Conservation (phyloP, 2,888 invertebrate genomes). For the Loripinus fragilis region DNA sequence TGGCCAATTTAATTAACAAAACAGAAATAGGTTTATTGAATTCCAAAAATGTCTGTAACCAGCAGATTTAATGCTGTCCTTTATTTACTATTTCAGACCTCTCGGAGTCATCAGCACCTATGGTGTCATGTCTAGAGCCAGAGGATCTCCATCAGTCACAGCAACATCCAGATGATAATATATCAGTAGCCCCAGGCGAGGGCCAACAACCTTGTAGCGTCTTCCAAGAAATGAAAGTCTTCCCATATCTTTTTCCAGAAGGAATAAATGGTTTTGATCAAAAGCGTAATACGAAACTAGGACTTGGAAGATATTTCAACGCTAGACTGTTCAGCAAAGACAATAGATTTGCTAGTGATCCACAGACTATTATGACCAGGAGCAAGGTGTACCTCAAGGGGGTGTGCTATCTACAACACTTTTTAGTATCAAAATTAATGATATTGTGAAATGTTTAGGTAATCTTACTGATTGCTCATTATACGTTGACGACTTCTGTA, state of each 20-base stretch:
- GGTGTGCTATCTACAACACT: too few relatives aligned
- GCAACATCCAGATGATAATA: conserved; percentile 14
- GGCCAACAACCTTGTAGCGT: conserved; percentile 16
- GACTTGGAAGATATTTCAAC: conserved; percentile 19
- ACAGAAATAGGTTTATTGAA: neutral
- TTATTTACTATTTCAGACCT: conserved; percentile 14
- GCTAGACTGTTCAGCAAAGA: conserved; percentile 23
- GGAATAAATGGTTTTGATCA: conserved; percentile 22
- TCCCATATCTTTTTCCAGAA: conserved; percentile 33
- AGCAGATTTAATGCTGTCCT: neutral
- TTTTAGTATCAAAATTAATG: too few relatives aligned
- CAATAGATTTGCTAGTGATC: conserved; percentile 28
- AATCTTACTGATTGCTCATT: too few relatives aligned
- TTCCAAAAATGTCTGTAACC: neutral
- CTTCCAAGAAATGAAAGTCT: conserved; percentile 21
- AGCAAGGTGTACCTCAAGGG: too few relatives aligned
- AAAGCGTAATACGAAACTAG: conserved; percentile 15
- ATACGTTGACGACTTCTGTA: too few relatives aligned
- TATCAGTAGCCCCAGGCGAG: conserved; percentile 16
- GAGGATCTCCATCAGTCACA: conserved; percentile 20
- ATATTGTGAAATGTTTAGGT: too few relatives aligned
- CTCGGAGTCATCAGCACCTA: conserved; percentile 18
- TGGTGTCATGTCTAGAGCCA: conserved; percentile 19
- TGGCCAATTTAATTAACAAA: conserved; percentile 1
- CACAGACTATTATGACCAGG: too few relatives aligned